Evolutionary conservation across 1,140 invertebrate species (phyloP), one percentile per base, ranked within the genome.

Genomic region (Caenorhabditis briggsae): DNA sequence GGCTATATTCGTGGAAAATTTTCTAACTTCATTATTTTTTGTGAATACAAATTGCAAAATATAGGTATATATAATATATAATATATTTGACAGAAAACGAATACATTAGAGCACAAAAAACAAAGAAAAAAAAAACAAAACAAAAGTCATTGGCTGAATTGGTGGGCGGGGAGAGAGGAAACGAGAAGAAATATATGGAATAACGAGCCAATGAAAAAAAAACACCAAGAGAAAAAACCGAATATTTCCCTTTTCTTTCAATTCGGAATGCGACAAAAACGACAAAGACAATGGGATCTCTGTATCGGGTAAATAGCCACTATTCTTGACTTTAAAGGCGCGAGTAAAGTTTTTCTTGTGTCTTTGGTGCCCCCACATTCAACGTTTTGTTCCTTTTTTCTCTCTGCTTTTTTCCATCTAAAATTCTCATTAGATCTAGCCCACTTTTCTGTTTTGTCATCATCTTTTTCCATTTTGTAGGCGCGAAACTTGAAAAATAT

Each of bases 111-210:
- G 43, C 64, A 70, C 16, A 14, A 41, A 20, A 43, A 43, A n/a
- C 11, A 14, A 46, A 11, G 33, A 41, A 5, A 43, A 14, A 70
- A 46, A 46, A 70, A 70, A 41, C 64, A 70, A 70, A 70, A 70
- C 64, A 70, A 65, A 43, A 70, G 64, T 70, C 64, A 70, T 70
- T 70, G 64, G 64, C 9, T 70, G 64, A 70, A 70, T 70, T 70
- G 64, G 64, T 70, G 5, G 64, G 64, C 64, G 64, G 64, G 11
- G 2, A 70, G 7, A 70, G 7, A 12, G 23, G 59, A 33, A 33
- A 33, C 33, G 33, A 33, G 33, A 33, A 64, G 59, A 46, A 46
- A 70, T 70, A 46, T 33, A 70, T 43, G 33, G 70, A 78, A 50
- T 50, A 70, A 65, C 23, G n/a, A 16, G 16, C 33, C 33, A 70